Evolutionary conservation across 2,888 invertebrate genomes (phyloP).

Genomic region (Cheilosia soror): DNA sequence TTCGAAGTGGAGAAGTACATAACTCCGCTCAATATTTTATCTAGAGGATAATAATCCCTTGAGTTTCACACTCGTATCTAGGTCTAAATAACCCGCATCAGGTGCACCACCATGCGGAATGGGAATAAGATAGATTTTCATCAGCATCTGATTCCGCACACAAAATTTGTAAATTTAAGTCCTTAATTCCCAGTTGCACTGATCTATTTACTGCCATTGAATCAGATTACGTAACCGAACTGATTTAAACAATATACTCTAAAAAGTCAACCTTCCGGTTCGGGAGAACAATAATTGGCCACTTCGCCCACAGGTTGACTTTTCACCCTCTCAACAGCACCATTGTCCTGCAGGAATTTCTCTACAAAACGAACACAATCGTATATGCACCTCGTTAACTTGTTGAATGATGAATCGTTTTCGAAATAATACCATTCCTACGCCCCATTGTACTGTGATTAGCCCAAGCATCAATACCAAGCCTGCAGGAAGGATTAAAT

Average conservation of each 20-base stretch:
- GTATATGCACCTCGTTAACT: slow-evolving; percentile 7
- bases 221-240: neutral
- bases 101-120: too few species aligned
- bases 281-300: neutral
- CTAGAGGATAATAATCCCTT: too few species aligned
- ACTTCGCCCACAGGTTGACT: slow-evolving; percentile 35
- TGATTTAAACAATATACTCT: neutral
- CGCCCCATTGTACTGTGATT: slow-evolving; percentile 44
- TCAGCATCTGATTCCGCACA: too few species aligned
- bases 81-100: too few species aligned
- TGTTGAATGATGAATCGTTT: slow-evolving; percentile 18
- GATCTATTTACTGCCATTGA: too few species aligned
- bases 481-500: slow-evolving; percentile 60
- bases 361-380: slow-evolving; percentile 8
- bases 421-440: neutral
- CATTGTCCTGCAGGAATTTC: slow-evolving; percentile 31
- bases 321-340: slow-evolving; percentile 19
- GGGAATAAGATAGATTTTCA: too few species aligned
- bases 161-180: too few species aligned
- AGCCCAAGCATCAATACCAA: slow-evolving; percentile 25
- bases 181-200: too few species aligned
- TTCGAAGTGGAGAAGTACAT: too few species aligned
- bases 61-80: too few species aligned
- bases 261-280: neutral
- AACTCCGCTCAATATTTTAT: too few species aligned